These are phyloP conservation scores for Muraenolepis orangiensis DNA, from an alignment of 2,797 vertebrate species.

Conservation along the genomic window DNA sequence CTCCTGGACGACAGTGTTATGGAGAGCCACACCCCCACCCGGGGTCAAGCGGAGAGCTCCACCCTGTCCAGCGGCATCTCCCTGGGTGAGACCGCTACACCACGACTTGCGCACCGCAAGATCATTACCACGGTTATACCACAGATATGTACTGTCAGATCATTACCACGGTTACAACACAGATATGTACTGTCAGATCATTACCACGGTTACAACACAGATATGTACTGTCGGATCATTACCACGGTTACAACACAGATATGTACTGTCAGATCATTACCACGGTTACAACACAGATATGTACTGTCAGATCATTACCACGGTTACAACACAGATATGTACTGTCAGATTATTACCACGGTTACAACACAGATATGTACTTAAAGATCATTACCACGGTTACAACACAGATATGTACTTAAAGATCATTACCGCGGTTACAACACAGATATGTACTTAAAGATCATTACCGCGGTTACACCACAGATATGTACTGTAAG, in stretches of 20 bases:
- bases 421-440: too few relatives aligned
- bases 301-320: too few relatives aligned
- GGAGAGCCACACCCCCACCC: conserved; percentile 89
- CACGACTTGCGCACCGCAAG: background rate
- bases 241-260: too few relatives aligned
- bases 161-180: background rate
- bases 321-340: too few relatives aligned
- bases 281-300: too few relatives aligned
- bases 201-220: background rate
- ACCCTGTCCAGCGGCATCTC: conserved; percentile 97
- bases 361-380: too few relatives aligned
- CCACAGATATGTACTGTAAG: background rate
- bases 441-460: too few relatives aligned
- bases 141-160: background rate
- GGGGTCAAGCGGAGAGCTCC: conserved; percentile 93
- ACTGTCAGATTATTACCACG: too few relatives aligned
- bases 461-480: background rate
- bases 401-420: too few relatives aligned
- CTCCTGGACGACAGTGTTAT: conserved; percentile 96
- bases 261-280: background rate
- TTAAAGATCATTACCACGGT: too few relatives aligned
- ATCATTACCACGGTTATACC: background rate
- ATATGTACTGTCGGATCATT: background rate
- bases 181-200: background rate
- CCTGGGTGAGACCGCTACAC: conserved; percentile 76